Base-by-base conservation (phyloP, 2,888 invertebrate species). In the Steinernema scapterisci region DNA sequence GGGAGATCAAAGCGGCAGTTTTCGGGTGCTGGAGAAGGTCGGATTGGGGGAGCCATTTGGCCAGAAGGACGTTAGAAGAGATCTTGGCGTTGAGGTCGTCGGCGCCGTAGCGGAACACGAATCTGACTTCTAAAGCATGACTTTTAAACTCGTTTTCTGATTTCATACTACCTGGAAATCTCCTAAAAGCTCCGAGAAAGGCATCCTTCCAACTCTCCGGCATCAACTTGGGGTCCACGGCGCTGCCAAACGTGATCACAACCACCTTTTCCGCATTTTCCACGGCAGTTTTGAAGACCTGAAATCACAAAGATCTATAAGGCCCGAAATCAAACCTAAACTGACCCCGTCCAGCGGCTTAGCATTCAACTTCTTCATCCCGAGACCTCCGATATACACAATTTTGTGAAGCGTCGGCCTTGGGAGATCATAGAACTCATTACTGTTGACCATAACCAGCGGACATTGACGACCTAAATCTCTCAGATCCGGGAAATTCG, bases 371-470 rank as follows among this genome's bases (percentile, higher is more conserved):
- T 78, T 77, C 46, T 78, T 78, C 74, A 84, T 83, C n/a, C 84
- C 84, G n/a, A 84, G 51, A 25, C 84, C 84, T 9, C 84, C 84
- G 63, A 84, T 83, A 63, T 83, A 80, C 25, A 84, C 75, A 31
- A 80, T 76, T 70, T 84, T 84, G 45, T 79, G 82, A 6, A 84
- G 75, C 13, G 79, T 82, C 11, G 84, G 83, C 7, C 81, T 63
- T 0, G 84, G 80, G 19, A 82, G 71, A 48, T 83, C 84, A 46
- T 84, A 82, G n/a, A 84, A 52, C 44, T 81, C 83, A 48, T 82
- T 80, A 23, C 77, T 80, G 72, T 83, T 84, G 9, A 81, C 83
- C 72, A 84, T 79, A 1, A 82, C 75, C 74, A 81, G 51, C 11
- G 78, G 75, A 31, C 73, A 72, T 27, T 73, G 63, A 25, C 72